Conservation (phyloP, 2,888 invertebrate genomes). For the Ophonus ardosiacus region DNA sequence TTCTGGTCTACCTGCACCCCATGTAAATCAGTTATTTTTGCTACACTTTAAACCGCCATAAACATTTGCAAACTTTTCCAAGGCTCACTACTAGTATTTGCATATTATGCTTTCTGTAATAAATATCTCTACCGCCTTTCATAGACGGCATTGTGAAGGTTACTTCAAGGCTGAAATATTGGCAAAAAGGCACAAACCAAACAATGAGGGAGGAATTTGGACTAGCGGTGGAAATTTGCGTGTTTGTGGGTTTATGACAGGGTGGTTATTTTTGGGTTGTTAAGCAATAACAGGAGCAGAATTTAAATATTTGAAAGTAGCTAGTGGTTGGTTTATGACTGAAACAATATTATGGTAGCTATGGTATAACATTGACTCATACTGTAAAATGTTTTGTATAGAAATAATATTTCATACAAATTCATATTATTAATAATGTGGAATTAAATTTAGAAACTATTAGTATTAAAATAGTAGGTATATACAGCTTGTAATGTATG, state of each 20-base stretch:
- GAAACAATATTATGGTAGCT: no score
- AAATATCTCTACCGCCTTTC: not conserved
- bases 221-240: not conserved
- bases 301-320: no score
- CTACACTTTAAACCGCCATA: constrained; percentile 8
- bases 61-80: constrained; percentile 1
- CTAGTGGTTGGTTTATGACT: no score
- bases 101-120: not conserved
- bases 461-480: no score
- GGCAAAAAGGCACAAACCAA: not conserved
- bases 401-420: no score
- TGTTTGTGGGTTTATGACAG: constrained; percentile 3
- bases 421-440: no score
- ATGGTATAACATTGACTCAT: no score
- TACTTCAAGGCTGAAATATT: not conserved
- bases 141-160: not conserved
- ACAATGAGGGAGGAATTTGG: not conserved
- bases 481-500: no score
- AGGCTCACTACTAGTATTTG: constrained; percentile 5
- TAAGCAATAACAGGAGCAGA: not conserved
- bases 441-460: no score
- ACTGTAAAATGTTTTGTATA: no score
- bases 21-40: not conserved
- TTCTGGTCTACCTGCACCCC: not conserved
- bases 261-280: not conserved